phyloP scores from a whole-genome alignment of 2,113 vertebrate species.

The Polyodon spathula region DNA sequence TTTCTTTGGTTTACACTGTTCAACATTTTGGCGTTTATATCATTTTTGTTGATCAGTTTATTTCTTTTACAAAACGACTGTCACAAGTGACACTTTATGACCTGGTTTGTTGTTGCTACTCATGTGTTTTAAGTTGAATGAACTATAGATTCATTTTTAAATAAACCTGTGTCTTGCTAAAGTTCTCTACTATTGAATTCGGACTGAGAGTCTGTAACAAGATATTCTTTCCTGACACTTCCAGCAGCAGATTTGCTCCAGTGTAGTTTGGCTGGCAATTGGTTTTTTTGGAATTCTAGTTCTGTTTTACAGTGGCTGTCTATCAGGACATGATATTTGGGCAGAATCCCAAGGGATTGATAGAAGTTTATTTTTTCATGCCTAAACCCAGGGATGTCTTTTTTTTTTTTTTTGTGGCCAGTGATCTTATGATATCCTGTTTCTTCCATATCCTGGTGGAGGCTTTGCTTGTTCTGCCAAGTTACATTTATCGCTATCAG shows the following conservation, averaged over 20 bases:
- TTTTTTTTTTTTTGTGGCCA: background rate
- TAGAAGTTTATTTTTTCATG: conserved; percentile 4
- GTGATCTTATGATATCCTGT: background rate
- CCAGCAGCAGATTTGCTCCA: background rate
- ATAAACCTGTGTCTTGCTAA: no score
- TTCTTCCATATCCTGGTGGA: background rate
- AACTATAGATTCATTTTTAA: no score
- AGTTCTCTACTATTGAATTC: no score
- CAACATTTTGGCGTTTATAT: no score
- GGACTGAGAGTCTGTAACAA: no score
- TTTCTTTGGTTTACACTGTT: no score
- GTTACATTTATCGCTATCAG: background rate
- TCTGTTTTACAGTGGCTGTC: background rate
- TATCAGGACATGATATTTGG: background rate
- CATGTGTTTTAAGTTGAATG: no score
- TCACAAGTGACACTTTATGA: no score
- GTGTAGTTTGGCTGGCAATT: background rate
- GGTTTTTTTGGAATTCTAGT: background rate
- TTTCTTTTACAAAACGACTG: no score
- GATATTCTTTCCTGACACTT: no score
- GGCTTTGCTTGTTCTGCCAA: background rate
- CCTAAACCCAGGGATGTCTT: background rate
- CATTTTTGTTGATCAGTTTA: no score
- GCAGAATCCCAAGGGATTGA: background rate
- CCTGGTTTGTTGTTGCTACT: no score